Base-by-base conservation (phyloP, 2,797 vertebrate genomes). In the Astyanax mexicanus region DNA sequence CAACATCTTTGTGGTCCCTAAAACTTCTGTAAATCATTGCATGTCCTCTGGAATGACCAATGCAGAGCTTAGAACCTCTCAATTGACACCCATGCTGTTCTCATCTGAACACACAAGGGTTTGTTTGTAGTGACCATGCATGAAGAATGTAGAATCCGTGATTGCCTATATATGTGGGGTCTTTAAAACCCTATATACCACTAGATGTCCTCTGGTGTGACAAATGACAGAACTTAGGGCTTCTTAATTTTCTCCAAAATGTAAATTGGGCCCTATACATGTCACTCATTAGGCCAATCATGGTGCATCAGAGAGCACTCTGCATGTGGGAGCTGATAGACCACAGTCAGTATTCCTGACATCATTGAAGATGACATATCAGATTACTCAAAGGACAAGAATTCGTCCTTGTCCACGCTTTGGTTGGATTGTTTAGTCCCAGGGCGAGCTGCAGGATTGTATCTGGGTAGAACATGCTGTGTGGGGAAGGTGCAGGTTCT, bases 381-480 rank as follows among this genome's bases (percentile, higher is more conserved):
- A 80, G 87, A 92, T 98, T 96, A 95, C 96, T 86, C 84, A 88
- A 89, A 94, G 93, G 92, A 90, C 90, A 89, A 86, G 83, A 91
- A 92, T 96, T 96, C 94, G 95, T 94, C 95, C 95, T 97, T 97
- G 94, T 88, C 88, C 84, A 55, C 87, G 88, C 88, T 90, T 88
- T 89, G 84, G 83, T 84, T 85, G 83, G 87, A 81, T 88, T 87
- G 85, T 88, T 86, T 84, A 84, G 82, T 81, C 70, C 42, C 81
- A 51, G 51, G 47, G 64, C 70, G 12, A 81, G 81, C 12, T 21
- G 57, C n/a, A n/a, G 58, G 6, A 21, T 11, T 10, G 13, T 62
- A 42, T 64, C 38, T 0, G 21, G 8, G 40, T 25, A 15, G 40
- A 45, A 29, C 7, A 17, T n/a, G 21, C 38, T 17, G 13, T n/a